These are phyloP conservation scores for Nomada ruficornis DNA, from an alignment of 2,888 invertebrate genomes.

Conservation along the genomic window DNA sequence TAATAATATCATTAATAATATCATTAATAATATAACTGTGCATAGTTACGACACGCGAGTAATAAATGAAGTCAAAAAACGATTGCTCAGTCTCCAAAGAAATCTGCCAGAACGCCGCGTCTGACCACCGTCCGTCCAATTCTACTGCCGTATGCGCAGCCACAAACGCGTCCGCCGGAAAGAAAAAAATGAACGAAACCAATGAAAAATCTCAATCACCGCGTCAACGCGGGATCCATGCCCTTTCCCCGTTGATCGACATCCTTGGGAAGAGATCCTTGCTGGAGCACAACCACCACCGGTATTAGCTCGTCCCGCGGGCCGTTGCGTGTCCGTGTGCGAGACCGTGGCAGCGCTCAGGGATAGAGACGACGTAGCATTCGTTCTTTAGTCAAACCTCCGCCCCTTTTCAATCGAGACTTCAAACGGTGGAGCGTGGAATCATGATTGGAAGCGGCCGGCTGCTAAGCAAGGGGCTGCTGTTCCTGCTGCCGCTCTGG, in stretches of 20 bases:
- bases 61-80: not conserved
- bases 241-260: constrained; percentile 2
- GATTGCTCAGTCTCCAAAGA: not conserved
- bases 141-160: not conserved
- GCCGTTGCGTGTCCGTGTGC: constrained; percentile 29
- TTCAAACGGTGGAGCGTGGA: constrained; percentile 84
- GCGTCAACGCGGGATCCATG: not conserved
- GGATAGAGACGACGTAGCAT: constrained; percentile 78
- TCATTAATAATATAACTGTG: too few species aligned
- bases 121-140: not conserved
- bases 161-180: not conserved
- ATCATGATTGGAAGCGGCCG: constrained; percentile 84
- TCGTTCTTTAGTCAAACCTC: constrained; percentile 84
- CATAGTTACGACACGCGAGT: too few species aligned
- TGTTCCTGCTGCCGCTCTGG: constrained; percentile 64
- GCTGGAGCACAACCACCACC: not conserved
- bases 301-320: constrained; percentile 28
- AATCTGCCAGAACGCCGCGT: not conserved
- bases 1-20: too few species aligned
- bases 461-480: constrained; percentile 82
- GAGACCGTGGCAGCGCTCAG: constrained; percentile 43
- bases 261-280: not conserved
- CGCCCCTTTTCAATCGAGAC: constrained; percentile 84
- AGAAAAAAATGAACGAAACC: not conserved
- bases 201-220: not conserved